Evolutionary conservation across 2,113 vertebrate genomes (phyloP), one percentile per base, ranked within the genome.

Genomic region (Nothocercus julius): DNA sequence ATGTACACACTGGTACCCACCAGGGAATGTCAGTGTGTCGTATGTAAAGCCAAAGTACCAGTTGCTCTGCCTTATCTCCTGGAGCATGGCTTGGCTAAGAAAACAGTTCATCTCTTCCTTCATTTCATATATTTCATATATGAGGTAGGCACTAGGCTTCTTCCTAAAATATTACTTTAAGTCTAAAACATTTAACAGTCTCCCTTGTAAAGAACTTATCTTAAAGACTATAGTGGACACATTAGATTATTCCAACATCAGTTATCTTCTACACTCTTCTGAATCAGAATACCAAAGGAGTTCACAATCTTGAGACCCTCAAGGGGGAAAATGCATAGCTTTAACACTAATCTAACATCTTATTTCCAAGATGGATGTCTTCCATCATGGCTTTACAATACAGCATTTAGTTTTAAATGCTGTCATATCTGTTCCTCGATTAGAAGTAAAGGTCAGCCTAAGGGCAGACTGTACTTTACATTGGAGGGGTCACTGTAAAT

Each of bases 361-460:
- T 16, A 49, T 95, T 94, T 95, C 51, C 59, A 91, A 67, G 62
- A 10, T 85, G 56, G 22, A 78, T 66, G 27, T n/a, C 22, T 66
- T 70, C 30, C 70, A 59, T 61, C 30, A 76, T 38, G 38, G 74
- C 64, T 74, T 73, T 83, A 78, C 21, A 67, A 49, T 54, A 63
- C 68, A 30, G 24, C 76, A 27, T 83, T 95, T 92, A 92, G 58
- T 42, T 96, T 91, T 87, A 89, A 20, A 32, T 96, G 85, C 76
- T 94, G 93, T 93, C 78, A 95, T 44, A 47, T 90, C 85, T 92
- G 95, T 90, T 51, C 34, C 28, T 49, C 85, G 90, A 95, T 96
- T 96, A 96, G 95, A 97, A 95, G 95, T 94, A 87, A 95, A 96
- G 92, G 95, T 95, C 86, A 95, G 22, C 42, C 30, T 82, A 78